Evolutionary conservation across 2,113 vertebrate genomes (phyloP).

Genomic region (Bungarus multicinctus): DNA sequence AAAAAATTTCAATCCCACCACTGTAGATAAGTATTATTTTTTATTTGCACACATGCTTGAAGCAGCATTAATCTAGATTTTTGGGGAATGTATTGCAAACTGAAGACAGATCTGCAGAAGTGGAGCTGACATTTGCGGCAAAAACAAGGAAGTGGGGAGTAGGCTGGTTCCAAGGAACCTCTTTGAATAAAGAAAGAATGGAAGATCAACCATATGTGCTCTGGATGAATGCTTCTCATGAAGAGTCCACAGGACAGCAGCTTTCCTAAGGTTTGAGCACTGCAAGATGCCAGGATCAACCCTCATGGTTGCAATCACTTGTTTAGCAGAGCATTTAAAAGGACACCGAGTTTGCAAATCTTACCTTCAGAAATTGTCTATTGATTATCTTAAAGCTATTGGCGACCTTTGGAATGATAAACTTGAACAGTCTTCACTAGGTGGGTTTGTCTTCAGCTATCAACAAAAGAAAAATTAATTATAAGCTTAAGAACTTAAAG

Average conservation of each 20-base stretch:
- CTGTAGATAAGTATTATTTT: not conserved
- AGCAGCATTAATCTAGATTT: not conserved
- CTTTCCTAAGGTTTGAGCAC: not conserved
- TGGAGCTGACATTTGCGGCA: not conserved
- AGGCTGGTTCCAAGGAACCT: not conserved
- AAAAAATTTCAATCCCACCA: no score
- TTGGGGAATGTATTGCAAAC: not conserved
- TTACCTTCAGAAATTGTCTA: not conserved
- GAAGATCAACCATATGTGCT: not conserved
- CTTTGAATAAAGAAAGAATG: not conserved
- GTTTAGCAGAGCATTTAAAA: not conserved
- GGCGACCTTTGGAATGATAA: not conserved
- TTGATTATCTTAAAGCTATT: not conserved
- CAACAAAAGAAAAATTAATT: not conserved
- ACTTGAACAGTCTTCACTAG: not conserved
- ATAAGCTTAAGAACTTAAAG: not conserved
- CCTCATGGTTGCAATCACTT: not conserved
- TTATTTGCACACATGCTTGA: not conserved
- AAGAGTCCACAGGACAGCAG: not conserved
- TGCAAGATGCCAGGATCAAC: not conserved
- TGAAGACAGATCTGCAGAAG: not conserved
- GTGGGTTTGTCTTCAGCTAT: not conserved
- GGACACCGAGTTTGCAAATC: not conserved
- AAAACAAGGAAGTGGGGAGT: not conserved
- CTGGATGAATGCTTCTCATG: not conserved